Conservation (phyloP, 30 jellyfish, hydroid and myxozoan genomes). For the Cassiopea xamachana region DNA sequence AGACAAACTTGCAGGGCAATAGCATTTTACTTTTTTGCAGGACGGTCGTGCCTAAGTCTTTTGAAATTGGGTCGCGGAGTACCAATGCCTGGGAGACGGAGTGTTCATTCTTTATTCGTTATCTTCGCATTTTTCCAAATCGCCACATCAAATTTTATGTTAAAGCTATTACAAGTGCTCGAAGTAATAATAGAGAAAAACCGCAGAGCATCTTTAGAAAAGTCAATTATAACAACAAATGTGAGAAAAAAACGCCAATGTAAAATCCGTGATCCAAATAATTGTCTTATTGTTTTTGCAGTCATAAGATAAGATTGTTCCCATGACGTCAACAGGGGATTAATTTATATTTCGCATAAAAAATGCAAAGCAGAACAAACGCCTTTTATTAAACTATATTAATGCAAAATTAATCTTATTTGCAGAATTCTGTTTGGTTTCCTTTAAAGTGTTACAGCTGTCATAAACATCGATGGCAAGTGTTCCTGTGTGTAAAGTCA, state of each 20-base stretch:
- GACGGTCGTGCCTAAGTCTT: too few species aligned
- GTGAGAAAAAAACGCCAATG: not conserved
- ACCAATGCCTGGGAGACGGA: too few species aligned
- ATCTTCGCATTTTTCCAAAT: too few species aligned
- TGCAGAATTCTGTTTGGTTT: not conserved
- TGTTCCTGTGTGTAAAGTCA: too few species aligned
- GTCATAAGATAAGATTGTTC: not conserved
- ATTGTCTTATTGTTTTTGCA: not conserved
- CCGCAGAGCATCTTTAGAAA: not conserved
- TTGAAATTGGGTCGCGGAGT: too few species aligned
- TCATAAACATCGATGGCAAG: not conserved
- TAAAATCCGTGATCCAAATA: not conserved
- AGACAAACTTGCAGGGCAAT: too few species aligned
- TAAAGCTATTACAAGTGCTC: too few species aligned
- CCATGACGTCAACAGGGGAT: not conserved
- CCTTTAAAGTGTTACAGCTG: not conserved
- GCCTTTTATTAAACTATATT: too few species aligned
- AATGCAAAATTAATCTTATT: not conserved
- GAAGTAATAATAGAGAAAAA: not conserved
- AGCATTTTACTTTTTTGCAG: too few species aligned
- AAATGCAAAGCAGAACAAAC: not conserved
- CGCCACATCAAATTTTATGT: too few species aligned
- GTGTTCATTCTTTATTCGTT: too few species aligned
- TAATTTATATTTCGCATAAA: not conserved
- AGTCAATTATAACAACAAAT: too few species aligned